These are phyloP conservation scores for Takifugu flavidus DNA, from an alignment of 2,113 vertebrate species.

Conservation along the genomic window DNA sequence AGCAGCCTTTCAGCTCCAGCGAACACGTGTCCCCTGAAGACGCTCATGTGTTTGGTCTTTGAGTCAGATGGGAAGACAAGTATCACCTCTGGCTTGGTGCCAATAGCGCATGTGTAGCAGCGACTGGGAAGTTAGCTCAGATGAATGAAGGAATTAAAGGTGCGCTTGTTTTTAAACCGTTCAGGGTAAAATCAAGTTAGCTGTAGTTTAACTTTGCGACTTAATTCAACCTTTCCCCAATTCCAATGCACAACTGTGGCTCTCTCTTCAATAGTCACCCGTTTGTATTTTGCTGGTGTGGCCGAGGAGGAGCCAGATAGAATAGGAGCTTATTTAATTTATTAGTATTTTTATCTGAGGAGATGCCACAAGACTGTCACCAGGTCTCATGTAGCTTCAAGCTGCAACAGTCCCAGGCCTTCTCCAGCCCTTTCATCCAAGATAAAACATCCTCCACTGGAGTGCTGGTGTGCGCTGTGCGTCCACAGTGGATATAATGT, in stretches of 20 bases:
- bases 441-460: constrained; percentile 1
- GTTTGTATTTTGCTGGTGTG: constrained; percentile 2
- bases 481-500: constrained; percentile 21
- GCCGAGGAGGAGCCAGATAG: constrained; percentile 18
- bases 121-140: not conserved
- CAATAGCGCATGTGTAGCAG: not conserved
- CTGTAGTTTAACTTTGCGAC: no score
- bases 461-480: constrained; percentile 1
- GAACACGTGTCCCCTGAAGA: not conserved
- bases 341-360: constrained; percentile 8
- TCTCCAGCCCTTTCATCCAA: not conserved
- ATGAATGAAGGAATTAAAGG: no score
- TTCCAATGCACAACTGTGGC: no score
- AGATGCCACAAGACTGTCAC: constrained; percentile 11
- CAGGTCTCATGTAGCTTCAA: constrained; percentile 12
- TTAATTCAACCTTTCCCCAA: no score
- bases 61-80: not conserved
- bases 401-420: not conserved
- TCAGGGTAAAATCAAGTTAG: no score
- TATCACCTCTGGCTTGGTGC: not conserved
- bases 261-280: not conserved
- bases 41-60: not conserved
- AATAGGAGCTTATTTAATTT: constrained; percentile 11
- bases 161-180: no score
- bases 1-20: no score